Evolutionary conservation across 2,113 vertebrate genomes (phyloP).

Genomic region (Carassius gibelio): DNA sequence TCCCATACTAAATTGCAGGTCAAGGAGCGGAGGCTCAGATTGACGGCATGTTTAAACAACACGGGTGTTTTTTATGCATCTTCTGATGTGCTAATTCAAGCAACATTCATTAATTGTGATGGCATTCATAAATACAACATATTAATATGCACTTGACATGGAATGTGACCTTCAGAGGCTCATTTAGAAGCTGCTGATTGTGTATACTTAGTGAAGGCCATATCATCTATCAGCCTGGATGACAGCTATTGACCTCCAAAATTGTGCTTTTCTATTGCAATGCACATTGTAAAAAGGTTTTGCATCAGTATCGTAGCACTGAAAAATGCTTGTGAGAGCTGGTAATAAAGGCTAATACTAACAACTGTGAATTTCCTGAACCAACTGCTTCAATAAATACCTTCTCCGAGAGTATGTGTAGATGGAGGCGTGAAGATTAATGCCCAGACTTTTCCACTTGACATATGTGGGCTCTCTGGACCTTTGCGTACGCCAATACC

Average conservation of each 20-base stretch:
- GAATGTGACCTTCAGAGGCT: constrained; percentile 45
- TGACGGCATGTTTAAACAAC: background rate
- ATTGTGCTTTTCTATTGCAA: background rate
- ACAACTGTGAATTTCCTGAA: constrained; percentile 45
- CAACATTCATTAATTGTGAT: constrained; percentile 10
- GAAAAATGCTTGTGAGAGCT: constrained; percentile 22
- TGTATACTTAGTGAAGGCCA: background rate
- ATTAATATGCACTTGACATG: constrained; percentile 35
- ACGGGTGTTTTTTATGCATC: constrained; percentile 19
- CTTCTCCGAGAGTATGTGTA: background rate
- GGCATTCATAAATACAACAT: constrained; percentile 23
- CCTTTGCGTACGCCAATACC: constrained; percentile 6
- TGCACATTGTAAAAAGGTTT: background rate
- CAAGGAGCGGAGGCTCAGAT: background rate
- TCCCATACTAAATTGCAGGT: constrained; percentile 39
- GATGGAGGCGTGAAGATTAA: constrained; percentile 55
- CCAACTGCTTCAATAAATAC: constrained; percentile 22
- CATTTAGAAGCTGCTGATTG: constrained; percentile 49
- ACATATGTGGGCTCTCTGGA: constrained; percentile 48
- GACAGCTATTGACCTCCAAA: constrained; percentile 43
- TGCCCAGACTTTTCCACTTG: constrained; percentile 37
- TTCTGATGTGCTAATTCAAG: background rate
- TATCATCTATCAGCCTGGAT: background rate
- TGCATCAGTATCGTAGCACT: background rate
- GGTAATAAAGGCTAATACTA: constrained; percentile 52